Base-by-base conservation (phyloP, 2,888 invertebrate genomes). In the Apoda limacodes region DNA sequence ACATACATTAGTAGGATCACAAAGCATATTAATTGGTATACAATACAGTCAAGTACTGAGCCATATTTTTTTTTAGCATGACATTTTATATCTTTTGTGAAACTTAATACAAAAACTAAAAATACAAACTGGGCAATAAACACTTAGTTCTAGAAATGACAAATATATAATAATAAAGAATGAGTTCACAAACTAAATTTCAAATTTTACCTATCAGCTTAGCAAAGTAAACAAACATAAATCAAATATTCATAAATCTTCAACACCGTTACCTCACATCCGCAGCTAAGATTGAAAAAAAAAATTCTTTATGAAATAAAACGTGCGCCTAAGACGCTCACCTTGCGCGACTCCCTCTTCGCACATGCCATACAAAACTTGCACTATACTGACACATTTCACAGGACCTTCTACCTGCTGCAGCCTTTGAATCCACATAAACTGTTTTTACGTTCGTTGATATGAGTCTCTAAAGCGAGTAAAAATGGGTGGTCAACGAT, bases 381-480 rank as follows among this genome's bases (percentile, higher is more conserved):
- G 74, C 81, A 81, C 78, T 62, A 50, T 48, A 53, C 55, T 54
- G 80, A 72, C 63, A 81, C 61, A 70, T 78, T 78, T 80, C 75
- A 75, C 78, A 62, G 61, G 60, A 57, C 60, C 62, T 54, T 69
- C 60, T 76, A 74, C 76, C 74, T 76, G 75, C 65, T 66, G 7
- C 17, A 17, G 17, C 17, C 5, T 6, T 60, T 55, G 50, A 43
- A 48, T 48, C 55, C 52, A 55, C 52, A 56, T 62, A 60, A 60
- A 56, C 53, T 44, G 45, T 42, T 52, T 52, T 54, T 53, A 57
- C 48, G 52, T 49, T 43, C 37, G 40, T 48, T 51, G 55, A 35
- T 58, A 54, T 56, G 50, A 43, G 46, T 43, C 34, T 53, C 55
- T 48, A 50, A 54, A 51, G 45, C 28, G 37, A n/a, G 32, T 45